Evolutionary conservation across 2,113 vertebrate species (phyloP), one percentile per base, ranked within the genome.

Genomic region (Gymnarchus niloticus): DNA sequence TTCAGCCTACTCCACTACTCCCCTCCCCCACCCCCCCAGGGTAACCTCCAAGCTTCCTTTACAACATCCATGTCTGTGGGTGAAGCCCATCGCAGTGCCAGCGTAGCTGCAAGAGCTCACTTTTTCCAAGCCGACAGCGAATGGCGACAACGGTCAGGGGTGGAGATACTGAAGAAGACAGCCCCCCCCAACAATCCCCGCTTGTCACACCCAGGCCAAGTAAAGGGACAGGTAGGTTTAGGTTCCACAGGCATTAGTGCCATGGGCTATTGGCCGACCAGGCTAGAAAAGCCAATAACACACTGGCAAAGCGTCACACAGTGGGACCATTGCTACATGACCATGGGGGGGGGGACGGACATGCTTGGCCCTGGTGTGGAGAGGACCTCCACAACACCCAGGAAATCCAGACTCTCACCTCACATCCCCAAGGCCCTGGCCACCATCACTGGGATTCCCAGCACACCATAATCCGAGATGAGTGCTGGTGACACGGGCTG

Each of bases 1-100:
- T 89, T 88, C 85, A 89, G 88, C 93, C 94, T 90, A 93, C 93
- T 94, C 91, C 82, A 23, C 51, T 48, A 37, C 76, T 33, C 41
- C n/a, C 7, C n/a, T 25, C 56, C 8, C n/a, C 23, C 25, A 44
- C 57, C 56, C 2, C 44, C 17, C 23, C 23, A 0, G 28, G 23
- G 3, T 0, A 69, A 37, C 33, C 33, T 9, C 61, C 6, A n/a
- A n/a, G 61, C 61, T 33, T 37, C 61, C 6, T 69, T 37, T 25
- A 5, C 48, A 3, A 41, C 25, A 17, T 46, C 6, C 9, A 9
- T 28, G 56, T 81, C 7, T 9, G 28, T 9, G 83, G 19, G 81
- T 65, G 33, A 19, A 83, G 80, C 41, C 44, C 28, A 8, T 52
- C 48, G 0, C 19, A 1, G 28, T 33, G 28, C 6, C 23, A 41